Conservation (phyloP, 2,888 invertebrate genomes). For the Chouioia cunea region DNA sequence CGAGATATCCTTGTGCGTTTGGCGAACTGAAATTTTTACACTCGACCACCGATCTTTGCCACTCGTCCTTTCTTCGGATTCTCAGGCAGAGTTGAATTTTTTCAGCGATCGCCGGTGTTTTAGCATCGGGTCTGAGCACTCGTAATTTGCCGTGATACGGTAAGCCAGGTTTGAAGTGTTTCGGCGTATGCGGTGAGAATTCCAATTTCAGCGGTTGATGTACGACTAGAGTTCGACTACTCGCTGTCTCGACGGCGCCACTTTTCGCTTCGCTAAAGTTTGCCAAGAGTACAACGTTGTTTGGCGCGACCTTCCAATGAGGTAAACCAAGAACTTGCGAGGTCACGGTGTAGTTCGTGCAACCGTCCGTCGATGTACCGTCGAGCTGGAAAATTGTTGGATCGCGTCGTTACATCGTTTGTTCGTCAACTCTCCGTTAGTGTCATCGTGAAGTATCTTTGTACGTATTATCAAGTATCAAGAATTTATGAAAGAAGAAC, state of each 20-base stretch:
- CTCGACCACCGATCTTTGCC: constrained; percentile 62
- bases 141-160: constrained; percentile 76
- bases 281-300: constrained; percentile 66
- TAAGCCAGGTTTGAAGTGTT: constrained; percentile 78
- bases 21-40: constrained; percentile 66
- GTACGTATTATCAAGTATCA: too few relatives aligned
- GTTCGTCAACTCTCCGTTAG: too few relatives aligned
- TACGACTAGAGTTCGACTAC: constrained; percentile 72
- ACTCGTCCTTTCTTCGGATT: constrained; percentile 62
- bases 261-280: constrained; percentile 75
- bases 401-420: too few relatives aligned
- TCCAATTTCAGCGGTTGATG: constrained; percentile 73
- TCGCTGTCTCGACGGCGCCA: constrained; percentile 74
- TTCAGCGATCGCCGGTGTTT: constrained; percentile 62
- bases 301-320: constrained; percentile 63
- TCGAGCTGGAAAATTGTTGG: too few relatives aligned
- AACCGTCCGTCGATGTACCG: constrained; percentile 57
- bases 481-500: too few relatives aligned
- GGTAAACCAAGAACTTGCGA: constrained; percentile 63
- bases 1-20: constrained; percentile 60
- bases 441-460: too few relatives aligned
- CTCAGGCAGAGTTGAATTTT: constrained; percentile 65
- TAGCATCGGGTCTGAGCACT: constrained; percentile 62
- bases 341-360: constrained; percentile 62
- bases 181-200: constrained; percentile 72